Conservation (phyloP, 2,113 vertebrate species). For the Podiceps cristatus region DNA sequence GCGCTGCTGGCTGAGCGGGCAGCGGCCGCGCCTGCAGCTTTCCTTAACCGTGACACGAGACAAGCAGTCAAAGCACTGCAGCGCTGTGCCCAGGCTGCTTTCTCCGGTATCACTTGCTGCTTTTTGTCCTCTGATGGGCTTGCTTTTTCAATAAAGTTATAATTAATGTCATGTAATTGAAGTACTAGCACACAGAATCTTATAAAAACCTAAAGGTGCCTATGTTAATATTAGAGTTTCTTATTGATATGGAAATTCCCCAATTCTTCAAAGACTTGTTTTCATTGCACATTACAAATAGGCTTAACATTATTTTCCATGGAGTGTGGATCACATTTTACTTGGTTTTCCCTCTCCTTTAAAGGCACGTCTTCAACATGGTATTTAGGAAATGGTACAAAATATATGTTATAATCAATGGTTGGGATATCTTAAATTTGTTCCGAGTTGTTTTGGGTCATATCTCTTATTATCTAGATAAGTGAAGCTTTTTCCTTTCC, state of each 20-base stretch:
- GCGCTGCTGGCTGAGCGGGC: background rate
- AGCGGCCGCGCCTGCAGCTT: accelerated
- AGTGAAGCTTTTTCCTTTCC: background rate
- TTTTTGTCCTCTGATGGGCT: background rate
- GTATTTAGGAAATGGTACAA: background rate
- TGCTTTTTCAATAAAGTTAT: background rate
- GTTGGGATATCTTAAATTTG: background rate
- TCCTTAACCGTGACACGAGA: background rate
- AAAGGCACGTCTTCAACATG: background rate
- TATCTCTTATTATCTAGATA: background rate
- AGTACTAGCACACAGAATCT: background rate
- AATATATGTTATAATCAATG: background rate
- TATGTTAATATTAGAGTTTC: background rate
- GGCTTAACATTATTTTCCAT: background rate
- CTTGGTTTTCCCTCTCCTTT: background rate
- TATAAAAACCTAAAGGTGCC: background rate
- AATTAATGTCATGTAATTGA: background rate
- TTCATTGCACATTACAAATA: background rate
- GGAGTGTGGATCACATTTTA: background rate
- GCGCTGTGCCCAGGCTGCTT: background rate
- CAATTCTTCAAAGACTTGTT: background rate
- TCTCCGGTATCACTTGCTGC: background rate
- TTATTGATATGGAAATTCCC: background rate
- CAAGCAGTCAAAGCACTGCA: background rate
- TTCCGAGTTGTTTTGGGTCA: background rate